Conservation (phyloP, 2,888 invertebrate species). For the Exocentrus adspersus region DNA sequence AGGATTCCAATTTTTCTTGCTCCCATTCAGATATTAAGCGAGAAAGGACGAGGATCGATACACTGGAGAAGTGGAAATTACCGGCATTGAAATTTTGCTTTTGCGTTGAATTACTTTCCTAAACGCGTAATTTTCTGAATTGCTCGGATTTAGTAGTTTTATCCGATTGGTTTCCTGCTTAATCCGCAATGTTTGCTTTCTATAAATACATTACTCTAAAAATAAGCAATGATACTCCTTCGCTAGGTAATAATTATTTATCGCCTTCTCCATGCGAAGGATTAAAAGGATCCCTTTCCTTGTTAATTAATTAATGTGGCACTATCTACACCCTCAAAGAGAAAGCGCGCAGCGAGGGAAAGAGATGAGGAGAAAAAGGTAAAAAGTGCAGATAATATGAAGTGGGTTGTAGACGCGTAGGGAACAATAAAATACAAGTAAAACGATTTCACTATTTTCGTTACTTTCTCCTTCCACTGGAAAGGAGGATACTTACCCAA, state of each 20-base stretch:
- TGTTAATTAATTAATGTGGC: background rate
- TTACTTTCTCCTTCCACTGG: slow-evolving; percentile 8
- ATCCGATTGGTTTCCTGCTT: no score
- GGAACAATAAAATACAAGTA: slow-evolving; percentile 2
- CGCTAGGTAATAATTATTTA: no score
- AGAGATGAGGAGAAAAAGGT: slow-evolving; percentile 10
- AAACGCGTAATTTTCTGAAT: no score
- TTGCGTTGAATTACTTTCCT: no score
- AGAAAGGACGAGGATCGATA: background rate
- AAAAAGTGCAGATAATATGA: slow-evolving; percentile 15
- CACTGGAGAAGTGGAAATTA: no score
- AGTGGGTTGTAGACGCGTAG: background rate
- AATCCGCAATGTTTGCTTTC: no score
- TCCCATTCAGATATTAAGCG: background rate
- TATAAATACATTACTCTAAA: no score
- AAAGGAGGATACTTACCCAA: slow-evolving; percentile 2
- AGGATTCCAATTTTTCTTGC: background rate
- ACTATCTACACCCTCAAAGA: background rate
- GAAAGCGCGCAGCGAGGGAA: slow-evolving; percentile 8
- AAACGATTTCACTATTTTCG: slow-evolving; percentile 12
- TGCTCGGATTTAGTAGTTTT: no score
- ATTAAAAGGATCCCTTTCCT: background rate
- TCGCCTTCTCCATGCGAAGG: background rate
- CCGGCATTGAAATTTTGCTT: no score
- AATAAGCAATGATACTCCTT: no score